These are phyloP conservation scores for Planococcus citri DNA, from an alignment of 1,140 invertebrate species.

Conservation along the genomic window DNA sequence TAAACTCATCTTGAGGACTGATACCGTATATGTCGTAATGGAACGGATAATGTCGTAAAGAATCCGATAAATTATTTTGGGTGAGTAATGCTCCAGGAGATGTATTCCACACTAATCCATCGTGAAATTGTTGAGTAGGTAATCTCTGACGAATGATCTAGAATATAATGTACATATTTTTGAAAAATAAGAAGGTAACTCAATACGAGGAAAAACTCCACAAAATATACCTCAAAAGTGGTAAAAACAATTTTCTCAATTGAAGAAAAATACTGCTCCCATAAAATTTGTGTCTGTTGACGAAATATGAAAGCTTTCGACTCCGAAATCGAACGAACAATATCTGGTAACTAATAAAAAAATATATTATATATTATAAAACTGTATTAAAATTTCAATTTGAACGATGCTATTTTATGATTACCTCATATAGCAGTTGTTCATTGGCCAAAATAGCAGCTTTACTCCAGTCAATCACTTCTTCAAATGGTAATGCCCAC, in stretches of 20 bases:
- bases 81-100: constrained; percentile 73
- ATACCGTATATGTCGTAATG: constrained; percentile 39
- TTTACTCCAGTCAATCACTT: constrained; percentile 93
- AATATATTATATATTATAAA: no score
- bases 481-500: constrained; percentile 93
- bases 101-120: constrained; percentile 75
- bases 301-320: constrained; percentile 69
- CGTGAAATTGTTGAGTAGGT: constrained; percentile 53
- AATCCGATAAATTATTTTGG: constrained; percentile 72
- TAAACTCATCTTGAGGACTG: constrained; percentile 55
- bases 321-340: constrained; percentile 70
- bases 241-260: constrained; percentile 94
- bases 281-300: constrained; percentile 89
- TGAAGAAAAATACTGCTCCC: constrained; percentile 93
- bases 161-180: no score
- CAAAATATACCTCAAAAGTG: constrained; percentile 69
- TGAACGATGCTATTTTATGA: no score
- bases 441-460: constrained; percentile 91
- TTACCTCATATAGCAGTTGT: constrained; percentile 79
- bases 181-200: no score
- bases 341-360: constrained; percentile 67
- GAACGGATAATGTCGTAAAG: constrained; percentile 48
- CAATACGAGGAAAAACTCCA: background rate
- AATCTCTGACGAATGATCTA: constrained; percentile 82
- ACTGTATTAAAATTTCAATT: background rate